Evolutionary conservation across 2,113 vertebrate genomes (phyloP).

Genomic region (Cyanocitta stelleri): DNA sequence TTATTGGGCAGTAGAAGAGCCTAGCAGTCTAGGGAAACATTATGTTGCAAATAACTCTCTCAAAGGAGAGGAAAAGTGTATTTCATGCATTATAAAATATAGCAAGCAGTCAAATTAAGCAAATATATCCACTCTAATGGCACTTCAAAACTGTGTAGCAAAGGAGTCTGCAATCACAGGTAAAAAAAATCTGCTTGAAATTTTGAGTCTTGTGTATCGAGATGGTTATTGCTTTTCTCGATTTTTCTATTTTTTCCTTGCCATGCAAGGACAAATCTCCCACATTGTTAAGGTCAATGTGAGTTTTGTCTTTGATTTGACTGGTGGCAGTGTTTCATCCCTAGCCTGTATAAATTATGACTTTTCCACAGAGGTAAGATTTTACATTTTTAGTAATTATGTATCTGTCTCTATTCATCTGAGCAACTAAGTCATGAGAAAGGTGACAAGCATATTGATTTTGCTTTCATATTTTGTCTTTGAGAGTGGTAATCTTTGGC

Average conservation of each 20-base stretch:
- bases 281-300: not conserved
- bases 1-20: not conserved
- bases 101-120: conserved; percentile 8
- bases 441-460: not conserved
- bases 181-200: not conserved
- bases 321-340: not conserved
- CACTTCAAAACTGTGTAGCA: not conserved
- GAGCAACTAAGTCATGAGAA: not conserved
- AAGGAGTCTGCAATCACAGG: not conserved
- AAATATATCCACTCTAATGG: not conserved
- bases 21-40: not conserved
- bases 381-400: not conserved
- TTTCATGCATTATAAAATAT: not conserved
- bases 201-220: not conserved
- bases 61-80: not conserved
- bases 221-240: not conserved
- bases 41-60: conserved; percentile 9
- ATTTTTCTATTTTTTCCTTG: not conserved
- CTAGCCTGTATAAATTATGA: not conserved
- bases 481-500: not conserved
- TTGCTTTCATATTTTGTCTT: not conserved
- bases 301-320: not conserved
- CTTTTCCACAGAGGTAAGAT: not conserved
- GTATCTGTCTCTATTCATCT: not conserved
- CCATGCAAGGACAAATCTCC: not conserved